Evolutionary conservation across 2,888 invertebrate genomes (phyloP).

Genomic region (Melitaea athalia): DNA sequence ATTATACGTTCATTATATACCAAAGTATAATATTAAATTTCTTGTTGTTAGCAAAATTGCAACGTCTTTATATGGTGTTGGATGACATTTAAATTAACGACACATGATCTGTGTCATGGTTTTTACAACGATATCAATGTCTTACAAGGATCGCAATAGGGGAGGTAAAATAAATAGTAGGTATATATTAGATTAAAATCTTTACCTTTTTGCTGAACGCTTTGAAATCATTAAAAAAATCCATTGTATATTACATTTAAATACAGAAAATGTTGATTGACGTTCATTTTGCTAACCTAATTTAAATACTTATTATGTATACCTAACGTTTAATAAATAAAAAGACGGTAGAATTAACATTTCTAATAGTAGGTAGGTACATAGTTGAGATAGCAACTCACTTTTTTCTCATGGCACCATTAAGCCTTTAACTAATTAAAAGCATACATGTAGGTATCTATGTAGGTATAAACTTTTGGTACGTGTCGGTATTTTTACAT

Average conservation of each 20-base stretch:
- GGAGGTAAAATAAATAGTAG: not conserved
- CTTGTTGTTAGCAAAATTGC: constrained; percentile 2
- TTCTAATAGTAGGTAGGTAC: not conserved
- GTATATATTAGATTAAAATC: too few relatives aligned
- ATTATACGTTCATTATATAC: not conserved
- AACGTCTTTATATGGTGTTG: not conserved
- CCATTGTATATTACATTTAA: too few relatives aligned
- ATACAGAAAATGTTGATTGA: too few relatives aligned
- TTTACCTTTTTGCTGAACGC: too few relatives aligned
- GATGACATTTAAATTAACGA: constrained; percentile 1
- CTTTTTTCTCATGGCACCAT: not conserved
- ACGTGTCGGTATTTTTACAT: not conserved
- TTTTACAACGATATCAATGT: constrained; percentile 6
- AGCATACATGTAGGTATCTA: not conserved
- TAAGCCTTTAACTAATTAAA: not conserved
- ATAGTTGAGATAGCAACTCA: not conserved
- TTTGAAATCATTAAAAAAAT: too few relatives aligned
- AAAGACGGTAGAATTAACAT: not conserved
- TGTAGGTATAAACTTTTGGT: too few relatives aligned
- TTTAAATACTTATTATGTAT: too few relatives aligned
- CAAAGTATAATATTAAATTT: constrained; percentile 4
- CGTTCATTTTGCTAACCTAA: too few relatives aligned
- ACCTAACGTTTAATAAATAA: too few relatives aligned
- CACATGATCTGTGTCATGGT: constrained; percentile 11
- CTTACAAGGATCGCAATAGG: not conserved